Percentiles rank a stretch among this genome's conserved stretches.
phyloP scores from a whole-genome alignment of 2,797 vertebrate species.

The Catamblyrhynchus diadema region DNA sequence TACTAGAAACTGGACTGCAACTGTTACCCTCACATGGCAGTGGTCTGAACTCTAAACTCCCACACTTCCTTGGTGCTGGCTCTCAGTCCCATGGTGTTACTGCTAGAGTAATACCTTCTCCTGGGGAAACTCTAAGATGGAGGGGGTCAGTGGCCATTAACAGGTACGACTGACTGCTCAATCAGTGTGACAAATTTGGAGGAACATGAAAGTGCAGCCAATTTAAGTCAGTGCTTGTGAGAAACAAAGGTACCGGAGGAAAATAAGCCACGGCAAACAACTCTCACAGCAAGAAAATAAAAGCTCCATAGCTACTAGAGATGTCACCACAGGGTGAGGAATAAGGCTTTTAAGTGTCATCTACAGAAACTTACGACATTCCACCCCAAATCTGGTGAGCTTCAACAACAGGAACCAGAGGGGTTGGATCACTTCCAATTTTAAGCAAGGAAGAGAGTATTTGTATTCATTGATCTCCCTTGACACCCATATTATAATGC shows the following conservation, averaged over 20 bases:
- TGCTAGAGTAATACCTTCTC: not conserved
- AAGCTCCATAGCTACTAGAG: not conserved
- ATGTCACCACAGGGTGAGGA: not conserved
- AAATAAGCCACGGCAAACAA: not conserved
- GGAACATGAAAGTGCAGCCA: not conserved
- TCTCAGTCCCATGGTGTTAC: not conserved
- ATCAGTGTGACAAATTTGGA: not conserved
- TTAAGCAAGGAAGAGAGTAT: not conserved
- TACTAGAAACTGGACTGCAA: not conserved
- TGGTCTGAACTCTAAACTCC: not conserved
- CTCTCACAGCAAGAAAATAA: not conserved
- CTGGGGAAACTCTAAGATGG: not conserved
- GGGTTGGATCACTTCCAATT: not conserved
- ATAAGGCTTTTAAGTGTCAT: not conserved
- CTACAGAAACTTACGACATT: not conserved
- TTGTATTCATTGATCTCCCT: not conserved
- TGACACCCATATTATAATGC: not conserved
- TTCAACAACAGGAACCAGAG: not conserved
- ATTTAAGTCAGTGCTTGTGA: not conserved
- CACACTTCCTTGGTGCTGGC: not conserved
- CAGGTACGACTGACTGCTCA: not conserved
- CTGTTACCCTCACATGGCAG: not conserved
- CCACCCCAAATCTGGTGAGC: not conserved
- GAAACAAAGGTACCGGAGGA: not conserved
- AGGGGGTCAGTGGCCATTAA: not conserved